Evolutionary conservation across 2,888 invertebrate species (phyloP), one percentile per base, ranked within the genome.

Genomic region (Drosophila vallismaia): DNA sequence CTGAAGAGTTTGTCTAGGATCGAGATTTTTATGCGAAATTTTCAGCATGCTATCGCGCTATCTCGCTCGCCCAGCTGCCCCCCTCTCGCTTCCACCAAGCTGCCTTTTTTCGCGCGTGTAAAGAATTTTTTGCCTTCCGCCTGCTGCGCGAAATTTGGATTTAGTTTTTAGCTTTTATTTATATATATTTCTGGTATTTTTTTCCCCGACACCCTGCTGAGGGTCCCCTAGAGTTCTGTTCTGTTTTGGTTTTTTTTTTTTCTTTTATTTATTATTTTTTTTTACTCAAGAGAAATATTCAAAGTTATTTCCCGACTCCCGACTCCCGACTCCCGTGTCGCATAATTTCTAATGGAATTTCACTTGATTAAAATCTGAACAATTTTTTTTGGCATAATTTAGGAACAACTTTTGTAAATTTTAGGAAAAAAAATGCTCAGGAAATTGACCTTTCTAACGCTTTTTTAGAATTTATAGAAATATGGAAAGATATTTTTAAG

Each of bases 1-100:
- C 45, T 40, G 12, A 40, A 49, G 45, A 42, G 42, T 62, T 78
- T 76, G 76, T 67, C 75, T 85, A 69, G 79, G 62, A 62, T 62
- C 63, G 58, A 76, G 79, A 85, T 85, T 82, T 79, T 68, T 52
- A 75, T 68, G 68, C 58, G 67, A 44, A 69, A 52, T 71, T 76
- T 73, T 31, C 58, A 50, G 62, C 63, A 44, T 57, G 53, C 63
- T 56, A 26, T 53, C 26, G n/a, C 31, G 38, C 38, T 38, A 53
- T 66, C 53, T 46, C 45, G 28, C 31, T 56, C 59, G 19, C 55
- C n/a, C 66, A 9, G 9, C 14, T 44, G 44, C 31, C 28, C n/a
- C 28, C n/a, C 12, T 55, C 46, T 14, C 10, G 24, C 24, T 54
- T 19, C 24, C 26, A 42, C 19, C 4, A 12, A n/a, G 4, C 6